A percentile compares a stretch with the other conserved stretches of the same genome.
Conservation (phyloP, 2,888 invertebrate species). For the Pinctada fucata region DNA sequence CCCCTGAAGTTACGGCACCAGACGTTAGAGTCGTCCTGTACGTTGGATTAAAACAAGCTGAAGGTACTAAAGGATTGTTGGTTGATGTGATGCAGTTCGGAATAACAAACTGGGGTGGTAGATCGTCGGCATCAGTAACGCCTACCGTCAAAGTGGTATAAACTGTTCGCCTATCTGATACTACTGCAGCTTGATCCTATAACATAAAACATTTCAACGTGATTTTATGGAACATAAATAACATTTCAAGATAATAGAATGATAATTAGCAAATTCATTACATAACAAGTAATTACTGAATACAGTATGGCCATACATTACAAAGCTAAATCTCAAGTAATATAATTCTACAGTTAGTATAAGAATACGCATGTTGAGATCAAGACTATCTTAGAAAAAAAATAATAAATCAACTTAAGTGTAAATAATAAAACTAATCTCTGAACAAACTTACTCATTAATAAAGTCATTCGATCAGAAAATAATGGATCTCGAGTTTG, state of each 20-base stretch:
- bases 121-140: conserved; percentile 61
- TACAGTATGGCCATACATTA: not conserved
- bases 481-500: too few relatives aligned
- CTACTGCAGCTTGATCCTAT: conserved; percentile 36
- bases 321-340: not conserved
- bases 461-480: too few relatives aligned
- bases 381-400: too few relatives aligned
- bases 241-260: too few relatives aligned
- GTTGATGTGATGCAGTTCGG: conserved; percentile 32
- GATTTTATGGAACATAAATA: too few relatives aligned
- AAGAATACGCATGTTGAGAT: too few relatives aligned
- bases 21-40: conserved; percentile 45
- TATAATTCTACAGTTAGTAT: not conserved
- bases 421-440: too few relatives aligned
- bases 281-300: too few relatives aligned
- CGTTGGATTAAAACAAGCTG: conserved; percentile 49
- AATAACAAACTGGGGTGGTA: conserved; percentile 55
- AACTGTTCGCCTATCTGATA: conserved; percentile 17
- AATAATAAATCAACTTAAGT: too few relatives aligned
- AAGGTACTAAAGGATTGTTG: not conserved
- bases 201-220: not conserved
- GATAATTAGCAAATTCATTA: too few relatives aligned
- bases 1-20: conserved; percentile 6
- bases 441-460: too few relatives aligned
- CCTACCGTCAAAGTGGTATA: conserved; percentile 40